Evolutionary conservation across 2,113 vertebrate species (phyloP).

Genomic region (Lepidothrix coronata): DNA sequence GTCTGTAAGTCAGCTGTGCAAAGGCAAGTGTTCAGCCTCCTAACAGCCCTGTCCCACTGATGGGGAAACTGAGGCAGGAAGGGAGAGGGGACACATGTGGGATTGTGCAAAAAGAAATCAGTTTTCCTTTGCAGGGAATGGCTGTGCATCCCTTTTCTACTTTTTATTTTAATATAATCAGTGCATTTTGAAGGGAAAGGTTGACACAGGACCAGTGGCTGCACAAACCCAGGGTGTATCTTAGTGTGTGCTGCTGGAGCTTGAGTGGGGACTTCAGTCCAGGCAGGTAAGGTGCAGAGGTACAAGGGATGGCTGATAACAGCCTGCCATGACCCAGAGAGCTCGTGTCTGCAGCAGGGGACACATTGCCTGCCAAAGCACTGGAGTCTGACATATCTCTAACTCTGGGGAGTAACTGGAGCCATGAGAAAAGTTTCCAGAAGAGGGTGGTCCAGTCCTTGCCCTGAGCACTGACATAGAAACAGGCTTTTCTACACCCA

Average conservation of each 20-base stretch:
- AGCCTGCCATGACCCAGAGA: not conserved
- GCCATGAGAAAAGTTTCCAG: not conserved
- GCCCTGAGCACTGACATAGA: not conserved
- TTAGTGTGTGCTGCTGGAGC: not conserved
- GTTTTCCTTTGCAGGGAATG: not conserved
- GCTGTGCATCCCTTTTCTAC: not conserved
- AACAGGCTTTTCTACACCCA: not conserved
- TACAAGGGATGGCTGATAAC: not conserved
- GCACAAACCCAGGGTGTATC: accelerated
- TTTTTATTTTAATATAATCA: not conserved
- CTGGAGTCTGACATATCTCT: not conserved
- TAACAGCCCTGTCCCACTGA: accelerated
- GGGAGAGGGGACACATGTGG: accelerated
- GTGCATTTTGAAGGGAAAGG: not conserved
- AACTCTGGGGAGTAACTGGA: not conserved
- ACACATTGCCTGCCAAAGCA: not conserved
- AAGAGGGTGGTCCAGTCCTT: not conserved
- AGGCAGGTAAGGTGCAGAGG: not conserved
- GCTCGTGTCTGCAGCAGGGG: not conserved
- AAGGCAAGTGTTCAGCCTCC: not conserved
- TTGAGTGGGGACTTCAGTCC: accelerated
- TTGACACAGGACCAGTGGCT: not conserved
- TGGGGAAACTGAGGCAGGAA: not conserved
- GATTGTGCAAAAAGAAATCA: not conserved
- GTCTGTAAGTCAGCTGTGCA: not conserved